Percentiles rank a stretch among this genome's conserved stretches.
Conservation (phyloP, 2,888 invertebrate species). For the Lottia scabra region DNA sequence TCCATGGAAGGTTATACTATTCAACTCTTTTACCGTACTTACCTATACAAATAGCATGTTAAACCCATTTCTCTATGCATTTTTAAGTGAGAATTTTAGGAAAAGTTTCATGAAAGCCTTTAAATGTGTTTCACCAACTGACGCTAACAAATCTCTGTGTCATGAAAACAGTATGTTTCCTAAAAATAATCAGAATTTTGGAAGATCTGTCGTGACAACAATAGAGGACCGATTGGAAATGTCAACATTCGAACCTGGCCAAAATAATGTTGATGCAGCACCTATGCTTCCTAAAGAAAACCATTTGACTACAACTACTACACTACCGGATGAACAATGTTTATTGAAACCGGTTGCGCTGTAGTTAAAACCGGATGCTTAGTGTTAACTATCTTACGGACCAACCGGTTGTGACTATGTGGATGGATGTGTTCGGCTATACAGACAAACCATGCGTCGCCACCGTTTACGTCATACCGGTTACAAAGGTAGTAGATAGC, state of each 20-base stretch:
- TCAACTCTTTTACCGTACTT: slow-evolving; percentile 62
- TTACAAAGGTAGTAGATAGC: no score
- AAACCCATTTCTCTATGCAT: slow-evolving; percentile 67
- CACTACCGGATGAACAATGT: slow-evolving; percentile 21
- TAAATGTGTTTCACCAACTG: slow-evolving; percentile 53
- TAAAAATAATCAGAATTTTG: slow-evolving; percentile 35
- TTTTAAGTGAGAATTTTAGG: slow-evolving; percentile 66
- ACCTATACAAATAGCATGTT: slow-evolving; percentile 67
- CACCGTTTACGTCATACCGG: no score
- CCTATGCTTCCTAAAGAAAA: slow-evolving; percentile 2
- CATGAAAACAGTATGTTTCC: slow-evolving; percentile 57
- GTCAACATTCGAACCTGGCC: slow-evolving; percentile 22
- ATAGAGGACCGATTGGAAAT: slow-evolving; percentile 34
- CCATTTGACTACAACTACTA: not conserved
- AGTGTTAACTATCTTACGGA: no score
- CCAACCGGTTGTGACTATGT: no score
- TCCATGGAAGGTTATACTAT: slow-evolving; percentile 48
- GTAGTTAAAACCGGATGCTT: not conserved
- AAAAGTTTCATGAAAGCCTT: slow-evolving; percentile 67
- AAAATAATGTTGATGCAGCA: not conserved
- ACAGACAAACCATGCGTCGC: no score
- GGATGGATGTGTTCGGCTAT: no score
- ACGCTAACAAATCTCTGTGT: slow-evolving; percentile 45
- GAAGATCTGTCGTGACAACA: slow-evolving; percentile 20
- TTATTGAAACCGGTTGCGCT: slow-evolving; percentile 23